Base-by-base conservation (phyloP, 2,888 invertebrate genomes). In the Ochlodes sylvanus region DNA sequence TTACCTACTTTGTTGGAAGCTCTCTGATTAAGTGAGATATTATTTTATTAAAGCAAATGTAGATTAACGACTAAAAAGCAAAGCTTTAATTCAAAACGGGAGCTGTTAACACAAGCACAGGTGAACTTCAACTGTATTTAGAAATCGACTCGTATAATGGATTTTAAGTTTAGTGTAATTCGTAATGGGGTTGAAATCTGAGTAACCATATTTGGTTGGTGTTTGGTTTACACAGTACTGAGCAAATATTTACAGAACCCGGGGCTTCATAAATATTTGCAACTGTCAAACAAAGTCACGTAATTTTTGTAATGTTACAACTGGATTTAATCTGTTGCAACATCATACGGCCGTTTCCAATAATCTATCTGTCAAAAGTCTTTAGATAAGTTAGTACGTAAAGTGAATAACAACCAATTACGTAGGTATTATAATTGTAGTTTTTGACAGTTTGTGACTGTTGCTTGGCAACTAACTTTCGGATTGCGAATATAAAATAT, bases 241-340 rank as follows among this genome's bases (percentile, higher is more conserved):
- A 79, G 81, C 85, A 88, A 92, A 92, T 88, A 86, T 90, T 91
- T 86, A 85, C 79, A 72, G 76, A 83, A 83, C 77, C 78, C 71
- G 73, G 75, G 82, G 50, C 50, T 50, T 50, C 50, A 12, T 21
- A 50, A 47, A 50, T 50, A 50, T 50, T 50, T 50, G 50, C 50
- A 50, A 50, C 9, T n/a, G 77, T 74, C 84, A 85, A 87, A 87
- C 84, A 84, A n/a, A n/a, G 79, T 76, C 76, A 77, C 77, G 79
- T 85, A 83, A 87, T 86, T 81, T 83, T 72, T 77, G 79, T 79
- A 78, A 79, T 80, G 78, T 79, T 82, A 77, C 74, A 75, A 73
- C 76, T 74, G 79, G 76, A 77, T 86, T 88, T 89, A 84, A 88
- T 85, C 82, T 82, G 76, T 80, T 85, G 83, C 78, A 83, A 77